phyloP scores from a whole-genome alignment of 1,140 invertebrate species.

The Brevipalpus yothersi region DNA sequence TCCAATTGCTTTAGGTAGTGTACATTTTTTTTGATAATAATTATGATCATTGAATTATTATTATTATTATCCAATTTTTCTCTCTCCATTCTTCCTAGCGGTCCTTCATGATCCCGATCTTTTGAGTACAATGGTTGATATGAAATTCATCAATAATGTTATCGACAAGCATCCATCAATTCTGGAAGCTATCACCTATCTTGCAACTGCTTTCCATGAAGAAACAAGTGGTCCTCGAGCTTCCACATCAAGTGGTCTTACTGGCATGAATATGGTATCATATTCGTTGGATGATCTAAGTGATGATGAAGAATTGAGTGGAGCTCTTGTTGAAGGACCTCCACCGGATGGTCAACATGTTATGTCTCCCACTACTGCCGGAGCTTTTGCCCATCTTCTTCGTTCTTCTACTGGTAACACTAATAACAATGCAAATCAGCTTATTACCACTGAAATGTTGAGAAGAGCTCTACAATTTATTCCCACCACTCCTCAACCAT shows the following conservation, averaged over 20 bases:
- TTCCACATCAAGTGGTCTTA: neutral
- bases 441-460: no score
- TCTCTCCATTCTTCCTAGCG: neutral
- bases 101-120: constrained; percentile 6
- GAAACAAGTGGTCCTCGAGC: neutral
- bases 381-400: neutral
- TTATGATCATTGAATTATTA: neutral
- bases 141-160: constrained; percentile 3
- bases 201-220: constrained; percentile 9
- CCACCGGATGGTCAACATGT: neutral
- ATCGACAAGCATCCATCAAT: constrained; percentile 6
- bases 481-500: no score
- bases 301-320: constrained; percentile 6
- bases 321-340: neutral
- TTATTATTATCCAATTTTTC: neutral
- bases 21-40: neutral
- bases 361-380: neutral
- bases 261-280: neutral
- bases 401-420: no score
- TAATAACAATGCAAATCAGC: no score
- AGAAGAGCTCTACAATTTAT: no score
- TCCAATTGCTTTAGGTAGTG: constrained; percentile 2
- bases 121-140: neutral
- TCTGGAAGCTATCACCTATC: constrained; percentile 5
- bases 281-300: constrained; percentile 7